Evolutionary conservation across 2,113 vertebrate species (phyloP).

Genomic region (Aegotheles bennettii): DNA sequence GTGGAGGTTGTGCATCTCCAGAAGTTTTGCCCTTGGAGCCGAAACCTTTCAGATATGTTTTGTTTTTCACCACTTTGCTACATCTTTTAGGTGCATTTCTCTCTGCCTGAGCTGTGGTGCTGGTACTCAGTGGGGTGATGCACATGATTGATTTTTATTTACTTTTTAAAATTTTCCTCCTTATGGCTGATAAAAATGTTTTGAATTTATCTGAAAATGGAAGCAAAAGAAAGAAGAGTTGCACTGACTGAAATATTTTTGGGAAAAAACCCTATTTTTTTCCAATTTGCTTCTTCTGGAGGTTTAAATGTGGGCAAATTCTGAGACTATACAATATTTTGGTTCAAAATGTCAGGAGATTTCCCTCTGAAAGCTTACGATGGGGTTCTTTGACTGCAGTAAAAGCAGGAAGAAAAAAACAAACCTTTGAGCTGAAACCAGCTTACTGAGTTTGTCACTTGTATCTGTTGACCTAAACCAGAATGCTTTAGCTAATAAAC

Average conservation of each 20-base stretch:
- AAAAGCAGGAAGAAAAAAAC: neutral
- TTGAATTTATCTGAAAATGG: neutral
- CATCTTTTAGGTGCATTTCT: neutral
- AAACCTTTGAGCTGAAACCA: neutral
- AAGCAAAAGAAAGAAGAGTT: neutral
- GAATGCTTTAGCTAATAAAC: slow-evolving; percentile 9
- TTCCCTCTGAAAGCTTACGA: neutral
- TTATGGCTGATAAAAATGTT: neutral
- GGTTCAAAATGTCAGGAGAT: neutral
- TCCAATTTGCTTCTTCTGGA: neutral
- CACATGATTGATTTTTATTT: neutral
- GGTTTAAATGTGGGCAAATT: neutral
- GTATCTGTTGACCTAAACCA: slow-evolving; percentile 3
- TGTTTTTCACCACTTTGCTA: accelerated
- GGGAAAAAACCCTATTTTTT: accelerated
- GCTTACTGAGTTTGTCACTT: neutral
- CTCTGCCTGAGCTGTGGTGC: neutral
- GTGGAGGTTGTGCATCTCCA: neutral
- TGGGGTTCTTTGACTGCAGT: neutral
- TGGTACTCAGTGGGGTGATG: neutral
- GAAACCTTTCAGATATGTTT: neutral
- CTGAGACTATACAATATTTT: neutral
- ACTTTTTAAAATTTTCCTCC: neutral
- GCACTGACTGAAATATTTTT: neutral
- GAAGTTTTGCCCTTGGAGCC: neutral